Evolutionary conservation across 2,888 invertebrate genomes (phyloP).

Genomic region (Melanotus villosus): DNA sequence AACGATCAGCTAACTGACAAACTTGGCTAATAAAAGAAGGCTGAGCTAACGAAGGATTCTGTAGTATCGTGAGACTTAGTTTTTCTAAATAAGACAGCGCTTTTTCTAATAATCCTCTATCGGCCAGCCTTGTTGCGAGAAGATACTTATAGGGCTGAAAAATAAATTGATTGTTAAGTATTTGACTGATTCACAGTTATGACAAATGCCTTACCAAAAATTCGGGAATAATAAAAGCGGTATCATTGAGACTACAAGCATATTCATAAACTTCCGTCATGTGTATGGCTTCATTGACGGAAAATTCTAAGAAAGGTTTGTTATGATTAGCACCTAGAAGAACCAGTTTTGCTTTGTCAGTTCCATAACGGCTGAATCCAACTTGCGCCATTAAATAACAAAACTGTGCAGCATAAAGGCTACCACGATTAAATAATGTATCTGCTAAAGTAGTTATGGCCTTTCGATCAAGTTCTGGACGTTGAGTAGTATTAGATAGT

Average conservation of each 20-base stretch:
- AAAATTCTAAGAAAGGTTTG: constrained; percentile 77
- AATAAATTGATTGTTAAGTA: constrained; percentile 29
- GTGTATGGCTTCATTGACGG: constrained; percentile 88
- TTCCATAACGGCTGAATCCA: constrained; percentile 69
- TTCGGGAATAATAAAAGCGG: constrained; percentile 80
- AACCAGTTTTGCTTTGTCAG: constrained; percentile 77
- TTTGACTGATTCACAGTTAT: background rate
- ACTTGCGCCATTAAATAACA: constrained; percentile 93
- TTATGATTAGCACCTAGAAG: constrained; percentile 84
- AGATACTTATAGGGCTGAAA: constrained; percentile 87
- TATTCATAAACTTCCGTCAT: constrained; percentile 97
- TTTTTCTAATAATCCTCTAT: constrained; percentile 84
- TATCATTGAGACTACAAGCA: constrained; percentile 85
- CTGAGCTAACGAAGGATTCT: constrained; percentile 71
- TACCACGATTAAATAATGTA: constrained; percentile 81
- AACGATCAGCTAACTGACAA: constrained; percentile 66
- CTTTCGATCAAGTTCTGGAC: constrained; percentile 83
- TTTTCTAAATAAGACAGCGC: constrained; percentile 89
- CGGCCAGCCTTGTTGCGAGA: constrained; percentile 83
- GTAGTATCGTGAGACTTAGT: constrained; percentile 78
- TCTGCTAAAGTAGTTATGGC: constrained; percentile 85
- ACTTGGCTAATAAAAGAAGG: constrained; percentile 71
- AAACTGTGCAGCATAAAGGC: constrained; percentile 93
- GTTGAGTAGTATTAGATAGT: constrained; percentile 85
- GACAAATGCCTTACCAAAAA: constrained; percentile 74